Conservation (phyloP, 2,888 invertebrate species). For the Melieria omissa region DNA sequence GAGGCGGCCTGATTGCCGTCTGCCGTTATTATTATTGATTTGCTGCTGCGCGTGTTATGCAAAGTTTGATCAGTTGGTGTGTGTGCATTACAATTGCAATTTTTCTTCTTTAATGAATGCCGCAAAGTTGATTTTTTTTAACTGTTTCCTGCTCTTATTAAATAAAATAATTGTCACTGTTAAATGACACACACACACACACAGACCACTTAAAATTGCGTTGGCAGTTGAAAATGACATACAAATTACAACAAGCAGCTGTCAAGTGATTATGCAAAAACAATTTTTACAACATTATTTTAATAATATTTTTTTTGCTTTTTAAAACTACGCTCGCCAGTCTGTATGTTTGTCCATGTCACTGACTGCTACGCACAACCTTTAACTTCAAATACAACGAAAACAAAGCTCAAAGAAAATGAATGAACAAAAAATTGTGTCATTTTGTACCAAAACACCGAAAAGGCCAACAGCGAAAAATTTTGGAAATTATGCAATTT, state of each 20-base stretch:
- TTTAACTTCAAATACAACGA: neutral
- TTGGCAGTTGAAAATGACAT: neutral
- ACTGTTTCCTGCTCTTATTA: too few species aligned
- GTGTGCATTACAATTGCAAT: too few species aligned
- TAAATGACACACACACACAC: neutral
- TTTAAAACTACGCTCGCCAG: neutral
- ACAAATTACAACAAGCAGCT: neutral
- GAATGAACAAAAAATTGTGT: neutral
- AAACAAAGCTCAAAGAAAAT: neutral
- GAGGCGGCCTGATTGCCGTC: too few species aligned
- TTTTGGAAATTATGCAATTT: conserved; percentile 4
- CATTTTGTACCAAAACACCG: neutral
- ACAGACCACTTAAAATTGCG: neutral
- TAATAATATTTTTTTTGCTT: neutral
- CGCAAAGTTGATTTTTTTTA: too few species aligned
- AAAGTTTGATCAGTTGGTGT: too few species aligned
- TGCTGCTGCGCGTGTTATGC: too few species aligned
- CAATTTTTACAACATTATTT: conserved; percentile 4
- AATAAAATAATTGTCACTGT: too few species aligned
- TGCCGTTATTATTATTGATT: too few species aligned
- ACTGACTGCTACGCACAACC: neutral
- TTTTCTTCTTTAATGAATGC: too few species aligned
- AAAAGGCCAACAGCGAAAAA: too few species aligned
- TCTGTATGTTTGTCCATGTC: neutral
- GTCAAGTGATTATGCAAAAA: neutral